These are phyloP conservation scores for Camponotus floridanus DNA, from an alignment of 1,140 invertebrate species.

Conservation along the genomic window DNA sequence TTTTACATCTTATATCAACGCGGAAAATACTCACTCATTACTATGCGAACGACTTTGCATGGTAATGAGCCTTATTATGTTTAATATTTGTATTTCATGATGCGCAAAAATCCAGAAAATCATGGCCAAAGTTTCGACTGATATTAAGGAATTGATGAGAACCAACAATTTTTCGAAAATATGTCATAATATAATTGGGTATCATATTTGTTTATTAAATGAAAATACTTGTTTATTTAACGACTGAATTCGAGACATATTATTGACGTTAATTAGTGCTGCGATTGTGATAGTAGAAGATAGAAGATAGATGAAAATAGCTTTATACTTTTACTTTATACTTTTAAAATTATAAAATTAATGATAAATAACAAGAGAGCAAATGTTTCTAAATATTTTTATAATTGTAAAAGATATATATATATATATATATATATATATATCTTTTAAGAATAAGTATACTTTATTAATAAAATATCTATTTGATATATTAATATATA, in stretches of 20 bases:
- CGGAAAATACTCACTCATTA: neutral
- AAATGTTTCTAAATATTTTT: neutral
- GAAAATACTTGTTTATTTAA: constrained; percentile 34
- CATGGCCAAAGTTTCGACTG: constrained; percentile 35
- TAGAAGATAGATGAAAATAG: neutral
- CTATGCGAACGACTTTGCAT: constrained; percentile 16
- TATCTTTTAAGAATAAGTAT: neutral
- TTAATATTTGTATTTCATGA: constrained; percentile 41
- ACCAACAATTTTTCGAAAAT: constrained; percentile 13
- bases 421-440: too few relatives aligned
- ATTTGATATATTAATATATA: neutral
- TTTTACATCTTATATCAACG: constrained; percentile 30
- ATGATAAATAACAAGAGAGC: neutral
- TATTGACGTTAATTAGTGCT: constrained; percentile 9
- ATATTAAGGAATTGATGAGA: constrained; percentile 33
- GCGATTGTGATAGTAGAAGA: neutral
- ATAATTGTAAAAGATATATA: too few relatives aligned
- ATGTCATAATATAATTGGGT: constrained; percentile 16
- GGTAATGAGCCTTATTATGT: constrained; percentile 12
- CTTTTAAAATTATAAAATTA: neutral
- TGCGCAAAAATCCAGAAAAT: constrained; percentile 10
- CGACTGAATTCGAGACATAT: neutral
- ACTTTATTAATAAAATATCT: neutral
- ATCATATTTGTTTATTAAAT: constrained; percentile 42
- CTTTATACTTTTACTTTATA: neutral